phyloP scores from a whole-genome alignment of 2,888 invertebrate genomes.

The Leptinotarsa juncta region DNA sequence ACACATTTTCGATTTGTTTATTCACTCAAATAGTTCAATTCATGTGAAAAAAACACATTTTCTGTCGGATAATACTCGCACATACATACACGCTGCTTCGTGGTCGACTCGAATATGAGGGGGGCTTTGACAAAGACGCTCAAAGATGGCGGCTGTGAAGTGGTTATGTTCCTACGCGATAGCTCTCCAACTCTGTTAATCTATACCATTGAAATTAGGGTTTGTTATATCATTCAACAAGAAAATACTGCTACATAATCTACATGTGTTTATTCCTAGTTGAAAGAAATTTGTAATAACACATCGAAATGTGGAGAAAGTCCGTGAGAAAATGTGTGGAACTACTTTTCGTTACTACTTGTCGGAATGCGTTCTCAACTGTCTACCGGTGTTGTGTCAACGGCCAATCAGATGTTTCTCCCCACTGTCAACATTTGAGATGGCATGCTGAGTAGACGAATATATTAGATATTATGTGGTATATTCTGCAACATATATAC shows the following conservation, averaged over 20 bases:
- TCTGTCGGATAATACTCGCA: constrained; percentile 44
- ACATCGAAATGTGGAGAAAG: neutral
- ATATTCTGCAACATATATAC: neutral
- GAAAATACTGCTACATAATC: neutral
- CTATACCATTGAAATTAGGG: neutral
- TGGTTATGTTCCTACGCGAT: constrained; percentile 60
- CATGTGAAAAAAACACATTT: constrained; percentile 46
- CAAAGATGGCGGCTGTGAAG: constrained; percentile 62
- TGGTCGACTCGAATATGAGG: constrained; percentile 54
- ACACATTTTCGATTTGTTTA: constrained; percentile 52
- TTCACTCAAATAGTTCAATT: constrained; percentile 45
- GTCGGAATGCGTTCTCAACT: constrained; percentile 55
- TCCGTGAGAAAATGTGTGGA: constrained; percentile 45
- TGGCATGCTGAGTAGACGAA: constrained; percentile 19
- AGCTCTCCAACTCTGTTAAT: constrained; percentile 32
- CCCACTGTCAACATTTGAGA: constrained; percentile 19
- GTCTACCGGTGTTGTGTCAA: constrained; percentile 36
- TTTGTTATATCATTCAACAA: neutral
- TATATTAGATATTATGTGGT: neutral
- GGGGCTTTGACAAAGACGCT: constrained; percentile 61
- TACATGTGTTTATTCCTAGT: neutral
- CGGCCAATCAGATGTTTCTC: constrained; percentile 41
- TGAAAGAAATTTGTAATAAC: too few species aligned
- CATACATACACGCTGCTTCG: constrained; percentile 50
- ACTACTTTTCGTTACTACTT: constrained; percentile 59